Conservation (phyloP, 2,888 invertebrate species). For the Dinocampus coccinellae region DNA sequence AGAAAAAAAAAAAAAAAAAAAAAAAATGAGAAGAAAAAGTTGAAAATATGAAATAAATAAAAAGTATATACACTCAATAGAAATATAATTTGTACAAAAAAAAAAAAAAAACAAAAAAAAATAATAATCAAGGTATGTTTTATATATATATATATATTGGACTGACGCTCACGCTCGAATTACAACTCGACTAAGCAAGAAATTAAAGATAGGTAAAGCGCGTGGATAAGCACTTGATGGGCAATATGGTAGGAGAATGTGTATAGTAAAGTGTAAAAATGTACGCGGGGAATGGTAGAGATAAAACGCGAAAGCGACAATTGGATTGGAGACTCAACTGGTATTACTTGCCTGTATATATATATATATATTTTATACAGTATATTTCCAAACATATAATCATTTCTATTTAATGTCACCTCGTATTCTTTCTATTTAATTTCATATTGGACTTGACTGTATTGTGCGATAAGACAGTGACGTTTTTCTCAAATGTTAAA, state of each 20-base stretch:
- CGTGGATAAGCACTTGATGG: constrained; percentile 31
- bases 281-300: background rate
- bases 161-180: constrained; percentile 25
- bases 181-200: constrained; percentile 32
- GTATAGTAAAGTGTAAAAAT: background rate
- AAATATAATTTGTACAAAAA: too few species aligned
- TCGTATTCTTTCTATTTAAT: constrained; percentile 10
- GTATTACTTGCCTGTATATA: background rate
- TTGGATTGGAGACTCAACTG: background rate
- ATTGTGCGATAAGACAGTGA: constrained; percentile 21
- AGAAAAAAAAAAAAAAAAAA: background rate
- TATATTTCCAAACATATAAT: constrained; percentile 9
- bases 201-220: constrained; percentile 38
- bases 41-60: background rate
- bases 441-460: constrained; percentile 12
- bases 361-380: background rate
- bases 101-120: background rate
- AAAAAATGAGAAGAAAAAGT: background rate
- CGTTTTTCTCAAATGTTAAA: constrained; percentile 16
- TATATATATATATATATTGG: too few species aligned
- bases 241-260: constrained; percentile 33
- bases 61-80: background rate
- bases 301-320: background rate
- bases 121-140: constrained; percentile 2
- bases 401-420: background rate